Conservation (phyloP, 2,113 vertebrate species). For the Austrofundulus limnaeus region DNA sequence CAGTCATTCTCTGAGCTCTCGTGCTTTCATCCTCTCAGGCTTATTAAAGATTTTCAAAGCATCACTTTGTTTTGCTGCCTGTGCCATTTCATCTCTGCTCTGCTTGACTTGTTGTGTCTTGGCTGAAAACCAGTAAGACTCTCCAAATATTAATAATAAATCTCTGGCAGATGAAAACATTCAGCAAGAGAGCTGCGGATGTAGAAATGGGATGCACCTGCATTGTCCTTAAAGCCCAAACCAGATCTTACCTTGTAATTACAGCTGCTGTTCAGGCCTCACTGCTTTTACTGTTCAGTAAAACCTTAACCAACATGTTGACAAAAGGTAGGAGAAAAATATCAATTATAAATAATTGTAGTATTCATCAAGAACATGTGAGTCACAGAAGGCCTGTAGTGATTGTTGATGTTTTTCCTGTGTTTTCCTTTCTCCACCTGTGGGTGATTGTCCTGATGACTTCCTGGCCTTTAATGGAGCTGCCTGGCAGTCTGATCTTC, state of each 20-base stretch:
- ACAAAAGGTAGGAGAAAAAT: too few species aligned
- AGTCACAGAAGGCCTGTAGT: too few species aligned
- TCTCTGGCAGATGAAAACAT: neutral
- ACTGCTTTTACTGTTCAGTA: too few species aligned
- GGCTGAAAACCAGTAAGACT: neutral
- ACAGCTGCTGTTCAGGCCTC: neutral
- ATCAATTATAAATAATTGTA: too few species aligned
- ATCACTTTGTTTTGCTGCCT: slow-evolving; percentile 1
- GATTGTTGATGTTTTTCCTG: too few species aligned
- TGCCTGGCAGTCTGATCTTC: too few species aligned
- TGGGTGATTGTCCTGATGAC: too few species aligned
- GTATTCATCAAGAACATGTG: too few species aligned
- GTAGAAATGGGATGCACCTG: neutral
- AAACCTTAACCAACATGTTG: too few species aligned
- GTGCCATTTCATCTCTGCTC: neutral
- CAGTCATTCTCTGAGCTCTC: neutral
- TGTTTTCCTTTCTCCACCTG: too few species aligned
- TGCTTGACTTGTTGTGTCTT: neutral
- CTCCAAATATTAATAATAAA: neutral
- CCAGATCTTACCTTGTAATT: neutral
- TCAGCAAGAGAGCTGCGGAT: neutral
- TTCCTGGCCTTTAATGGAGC: too few species aligned
- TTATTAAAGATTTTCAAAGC: neutral
- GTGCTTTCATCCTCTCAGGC: slow-evolving; percentile 5
- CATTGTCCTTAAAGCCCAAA: neutral